Base-by-base conservation (phyloP, 2,888 invertebrate species). In the Microplitis manilae region DNA sequence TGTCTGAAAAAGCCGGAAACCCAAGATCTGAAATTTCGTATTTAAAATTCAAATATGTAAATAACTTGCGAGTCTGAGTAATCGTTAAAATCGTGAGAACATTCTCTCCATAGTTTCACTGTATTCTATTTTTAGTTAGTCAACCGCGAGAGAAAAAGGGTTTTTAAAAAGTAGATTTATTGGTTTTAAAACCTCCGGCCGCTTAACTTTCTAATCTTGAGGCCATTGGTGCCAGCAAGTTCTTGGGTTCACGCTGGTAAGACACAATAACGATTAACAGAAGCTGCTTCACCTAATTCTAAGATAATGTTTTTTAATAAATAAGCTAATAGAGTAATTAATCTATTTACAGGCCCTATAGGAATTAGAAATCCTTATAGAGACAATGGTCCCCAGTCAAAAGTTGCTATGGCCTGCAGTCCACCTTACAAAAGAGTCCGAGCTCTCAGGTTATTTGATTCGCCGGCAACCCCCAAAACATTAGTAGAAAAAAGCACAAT, bases 381-480 rank as follows among this genome's bases (percentile, higher is more conserved):
- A 77, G 86, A 90, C 84, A 84, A 80, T 84, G 75, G 82, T 5
- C 81, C 82, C 40, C 84, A 81, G 50, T 84, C 86, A 65, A 87
- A 86, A 83, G 83, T 85, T 68, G 83, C 83, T 68, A 85, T 87
- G 85, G 87, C 90, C 9, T 91, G 90, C 79, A 92, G 92, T 86
- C 94, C 94, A 50, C 94, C 94, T 7, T 93, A 93, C 82, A 92
- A 92, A 82, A 88, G 92, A 82, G 92, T 93, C 59, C 87, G 92
- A 81, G 92, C 93, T 0, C 86, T 91, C 85, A 93, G 96, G 83
- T 90, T 97, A 1, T 96, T 96, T 86, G 96, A 96, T 90, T 95
- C 95, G 72, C 96, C 96, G 0, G 94, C 95, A 80, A 96, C 96
- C 5, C 96, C 97, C 4, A 96, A 96, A 90, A 96, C 96, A 0